Evolutionary conservation across 2,888 invertebrate genomes (phyloP).

Genomic region (Brachyptera putata): DNA sequence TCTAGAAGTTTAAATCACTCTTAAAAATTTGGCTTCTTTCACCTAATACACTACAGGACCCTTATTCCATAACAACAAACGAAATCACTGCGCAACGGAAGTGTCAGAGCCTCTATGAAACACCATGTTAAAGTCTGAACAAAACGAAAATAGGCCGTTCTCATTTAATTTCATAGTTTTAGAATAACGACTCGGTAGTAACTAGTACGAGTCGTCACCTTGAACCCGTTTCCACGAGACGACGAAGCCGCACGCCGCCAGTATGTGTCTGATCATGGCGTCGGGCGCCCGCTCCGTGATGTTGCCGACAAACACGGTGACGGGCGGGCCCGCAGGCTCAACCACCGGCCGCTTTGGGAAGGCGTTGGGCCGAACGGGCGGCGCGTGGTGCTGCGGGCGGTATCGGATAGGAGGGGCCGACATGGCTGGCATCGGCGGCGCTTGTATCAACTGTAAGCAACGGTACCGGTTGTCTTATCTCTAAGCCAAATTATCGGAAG

Average conservation of each 20-base stretch:
- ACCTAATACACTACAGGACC: too few relatives aligned
- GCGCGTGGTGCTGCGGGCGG: conserved; percentile 32
- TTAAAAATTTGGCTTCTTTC: too few relatives aligned
- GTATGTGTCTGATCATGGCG: conserved; percentile 86
- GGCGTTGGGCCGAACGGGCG: conserved; percentile 41
- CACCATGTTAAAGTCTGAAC: too few relatives aligned
- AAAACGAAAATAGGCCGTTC: too few relatives aligned
- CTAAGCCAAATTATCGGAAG: neutral
- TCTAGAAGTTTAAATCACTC: too few relatives aligned
- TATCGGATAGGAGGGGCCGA: conserved; percentile 36
- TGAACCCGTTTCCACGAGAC: conserved; percentile 96
- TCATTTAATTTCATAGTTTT: too few relatives aligned
- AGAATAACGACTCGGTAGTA: too few relatives aligned
- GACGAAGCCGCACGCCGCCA: conserved; percentile 91
- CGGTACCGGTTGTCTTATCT: conserved; percentile 33
- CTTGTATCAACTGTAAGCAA: conserved; percentile 51
- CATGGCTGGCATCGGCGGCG: conserved; percentile 47
- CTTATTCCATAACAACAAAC: too few relatives aligned
- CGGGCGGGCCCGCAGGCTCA: conserved; percentile 66
- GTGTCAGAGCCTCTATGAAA: too few relatives aligned
- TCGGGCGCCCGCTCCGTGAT: conserved; percentile 94
- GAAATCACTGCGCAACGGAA: too few relatives aligned
- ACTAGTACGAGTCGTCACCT: too few relatives aligned
- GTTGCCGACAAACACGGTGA: conserved; percentile 97
- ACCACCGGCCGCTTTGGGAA: conserved; percentile 39